Base-by-base conservation (phyloP, 2,797 vertebrate species). In the Discoglossus pictus region DNA sequence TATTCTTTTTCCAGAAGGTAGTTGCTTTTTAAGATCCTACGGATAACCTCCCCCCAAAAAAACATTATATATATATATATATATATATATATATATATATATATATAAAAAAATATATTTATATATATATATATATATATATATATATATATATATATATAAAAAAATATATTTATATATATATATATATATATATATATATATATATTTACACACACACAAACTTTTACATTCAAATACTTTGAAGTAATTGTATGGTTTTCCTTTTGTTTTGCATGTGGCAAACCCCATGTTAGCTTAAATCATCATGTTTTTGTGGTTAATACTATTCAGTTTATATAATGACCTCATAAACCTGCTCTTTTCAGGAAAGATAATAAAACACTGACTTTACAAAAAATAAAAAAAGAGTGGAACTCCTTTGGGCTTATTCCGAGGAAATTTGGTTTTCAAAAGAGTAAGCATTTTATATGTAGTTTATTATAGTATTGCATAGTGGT, bases 311-410 rank as follows among this genome's bases (percentile, higher is more conserved):
- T 59, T 69, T 69, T 61, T 61, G 66, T 69, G 66, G 66, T 69
- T 44, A 61, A 52, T 36, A 34, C 59, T 55, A 53, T 12, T 70
- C 35, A 46, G 67, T 70, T 70, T 62, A 42, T 56, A 51, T 70
- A 70, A 70, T 62, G 67, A 70, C 35, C 67, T 60, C 67, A 62
- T 70, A 70, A 63, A 70, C 51, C 60, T 63, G 43, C 42, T 63
- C 59, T 42, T 58, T 70, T 63, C 43, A 63, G 48, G 43, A 70
- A 70, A 47, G 58, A 61, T 43, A 42, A 62, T 62, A 70, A 63
- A 70, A 44, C 60, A 63, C 44, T 54, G 50, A 63, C 47, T 47
- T 59, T 48, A 68, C 36, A 43, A 60, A 59, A 59, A 68, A 40
- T 59, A 52, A 31, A 52, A 68, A 53, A 50, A 16, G 44, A 43